Percentiles rank a stretch among this genome's conserved stretches.
These are phyloP conservation scores for Metopia argyrocephala DNA, from an alignment of 2,888 invertebrate genomes.

Conservation along the genomic window DNA sequence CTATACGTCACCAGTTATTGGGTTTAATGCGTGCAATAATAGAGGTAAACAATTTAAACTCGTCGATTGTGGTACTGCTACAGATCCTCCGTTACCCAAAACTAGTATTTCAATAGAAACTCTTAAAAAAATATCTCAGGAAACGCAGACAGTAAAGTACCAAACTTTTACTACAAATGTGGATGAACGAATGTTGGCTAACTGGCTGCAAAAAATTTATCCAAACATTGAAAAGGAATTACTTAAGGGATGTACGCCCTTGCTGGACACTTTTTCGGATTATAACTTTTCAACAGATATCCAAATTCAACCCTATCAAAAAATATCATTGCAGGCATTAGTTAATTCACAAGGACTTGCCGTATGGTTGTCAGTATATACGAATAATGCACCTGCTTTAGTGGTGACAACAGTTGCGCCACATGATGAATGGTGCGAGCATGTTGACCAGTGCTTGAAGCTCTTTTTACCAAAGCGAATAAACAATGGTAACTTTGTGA, in stretches of 20 bases:
- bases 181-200: slow-evolving; percentile 79
- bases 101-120: slow-evolving; percentile 69
- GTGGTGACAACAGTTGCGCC: slow-evolving; percentile 72
- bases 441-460: slow-evolving; percentile 73
- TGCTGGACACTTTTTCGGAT: slow-evolving; percentile 61
- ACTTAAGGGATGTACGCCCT: slow-evolving; percentile 75
- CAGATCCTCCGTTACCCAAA: slow-evolving; percentile 70
- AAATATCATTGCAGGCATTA: slow-evolving; percentile 66
- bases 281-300: slow-evolving; percentile 61
- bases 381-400: slow-evolving; percentile 75
- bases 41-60: slow-evolving; percentile 75
- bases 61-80: slow-evolving; percentile 73
- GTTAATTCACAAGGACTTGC: slow-evolving; percentile 73
- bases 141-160: slow-evolving; percentile 77
- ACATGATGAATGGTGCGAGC: slow-evolving; percentile 78
- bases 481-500: slow-evolving; percentile 69
- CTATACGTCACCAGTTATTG: slow-evolving; percentile 78
- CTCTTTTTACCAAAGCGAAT: slow-evolving; percentile 74
- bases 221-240: slow-evolving; percentile 79
- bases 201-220: slow-evolving; percentile 79
- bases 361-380: slow-evolving; percentile 76
- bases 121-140: slow-evolving; percentile 65
- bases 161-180: slow-evolving; percentile 49
- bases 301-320: slow-evolving; percentile 74
- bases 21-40: slow-evolving; percentile 79